Evolutionary conservation across 2,888 invertebrate species (phyloP), one percentile per base, ranked within the genome.

Genomic region (Tuberolachnus salignus): DNA sequence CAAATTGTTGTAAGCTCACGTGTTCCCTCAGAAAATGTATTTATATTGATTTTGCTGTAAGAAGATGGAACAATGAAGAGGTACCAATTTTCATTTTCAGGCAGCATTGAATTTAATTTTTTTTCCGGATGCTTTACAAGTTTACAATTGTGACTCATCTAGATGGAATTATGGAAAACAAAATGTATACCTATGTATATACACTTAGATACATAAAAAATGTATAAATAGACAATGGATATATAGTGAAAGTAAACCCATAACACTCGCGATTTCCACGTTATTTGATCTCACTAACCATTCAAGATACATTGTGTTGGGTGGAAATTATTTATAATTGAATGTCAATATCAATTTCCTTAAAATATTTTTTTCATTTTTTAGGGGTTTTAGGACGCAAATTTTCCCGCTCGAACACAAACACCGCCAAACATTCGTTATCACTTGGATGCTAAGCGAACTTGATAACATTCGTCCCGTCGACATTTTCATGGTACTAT

Each of bases 401-500:
- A 49, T 69, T 78, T 78, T 78, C 78, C 78, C 78, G 78, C 78
- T 57, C 78, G 78, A 49, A 61, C 69, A 21, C 59, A 23, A 69
- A 67, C 78, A 51, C 78, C 78, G 78, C 78, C 78, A 78, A 78
- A 78, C 78, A 78, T 69, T 16, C 67, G 67, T 78, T 78, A 78
- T 78, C 78, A 78, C 59, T 78, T n/a, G 51, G 49, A 78, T 69
- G 78, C 75, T 26, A 75, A 75, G 75, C 57, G 34, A 75, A 55
- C 59, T 69, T 78, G 78, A 78, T 78, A 78, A 78, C 78, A 49
- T 66, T 4, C 59, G 59, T 69, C 67, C 64, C 69, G 69, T 78
- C 78, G 78, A 78, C 78, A 78, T 78, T 78, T 74, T 78, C 59
- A 19, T 69, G 42, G 23, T 59, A 42, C 67, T 66, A 53, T 67